These are phyloP conservation scores for Hesperophylax magnus DNA, from an alignment of 1,140 invertebrate species.

Conservation along the genomic window DNA sequence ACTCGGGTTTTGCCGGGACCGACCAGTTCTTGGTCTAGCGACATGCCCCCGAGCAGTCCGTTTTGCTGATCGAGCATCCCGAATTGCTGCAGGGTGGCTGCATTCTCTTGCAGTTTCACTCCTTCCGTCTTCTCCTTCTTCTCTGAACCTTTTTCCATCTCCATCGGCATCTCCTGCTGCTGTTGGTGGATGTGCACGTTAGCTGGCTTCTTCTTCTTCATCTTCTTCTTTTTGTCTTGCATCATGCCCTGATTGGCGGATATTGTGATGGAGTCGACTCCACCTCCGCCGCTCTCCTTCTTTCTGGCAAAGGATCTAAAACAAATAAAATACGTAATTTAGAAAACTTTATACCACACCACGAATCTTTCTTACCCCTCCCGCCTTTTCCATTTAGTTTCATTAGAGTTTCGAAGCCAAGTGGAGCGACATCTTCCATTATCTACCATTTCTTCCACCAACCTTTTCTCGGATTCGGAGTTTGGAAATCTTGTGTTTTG, in stretches of 20 bases:
- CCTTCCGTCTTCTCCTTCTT: background rate
- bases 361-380: too few relatives aligned
- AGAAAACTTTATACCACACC: too few relatives aligned
- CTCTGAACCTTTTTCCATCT: constrained; percentile 52
- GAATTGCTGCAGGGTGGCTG: too few relatives aligned
- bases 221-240: constrained; percentile 50
- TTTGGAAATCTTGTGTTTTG: too few relatives aligned
- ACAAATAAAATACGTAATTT: background rate
- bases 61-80: background rate
- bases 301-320: constrained; percentile 50
- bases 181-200: constrained; percentile 50
- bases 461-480: too few relatives aligned
- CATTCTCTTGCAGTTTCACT: too few relatives aligned
- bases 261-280: constrained; percentile 53
- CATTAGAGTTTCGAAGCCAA: too few relatives aligned
- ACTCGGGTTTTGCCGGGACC: constrained; percentile 52
- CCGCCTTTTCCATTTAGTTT: too few relatives aligned
- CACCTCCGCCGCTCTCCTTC: constrained; percentile 48
- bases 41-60: constrained; percentile 5
- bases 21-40: constrained; percentile 38
- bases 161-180: constrained; percentile 6
- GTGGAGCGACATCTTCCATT: too few relatives aligned
- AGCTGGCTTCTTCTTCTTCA: constrained; percentile 51
- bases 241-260: constrained; percentile 31
- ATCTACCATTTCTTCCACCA: too few relatives aligned